Evolutionary conservation across 2,888 invertebrate species (phyloP).

Genomic region (Taenaris catops): DNA sequence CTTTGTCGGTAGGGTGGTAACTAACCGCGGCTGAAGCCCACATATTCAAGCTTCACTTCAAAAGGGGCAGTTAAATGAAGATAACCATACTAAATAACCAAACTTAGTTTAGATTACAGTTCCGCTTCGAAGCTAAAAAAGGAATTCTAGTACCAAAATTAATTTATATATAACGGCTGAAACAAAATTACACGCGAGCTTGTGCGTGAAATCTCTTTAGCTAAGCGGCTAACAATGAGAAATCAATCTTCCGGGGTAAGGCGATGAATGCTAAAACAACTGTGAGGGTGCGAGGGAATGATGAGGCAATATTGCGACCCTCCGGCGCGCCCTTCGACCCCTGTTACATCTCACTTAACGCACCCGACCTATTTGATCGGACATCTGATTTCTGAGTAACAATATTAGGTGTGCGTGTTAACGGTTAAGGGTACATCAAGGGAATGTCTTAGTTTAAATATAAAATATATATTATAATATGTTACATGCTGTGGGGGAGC

Average conservation of each 20-base stretch:
- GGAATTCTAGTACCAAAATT: too few relatives aligned
- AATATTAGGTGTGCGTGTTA: constrained; percentile 40
- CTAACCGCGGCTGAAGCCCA: too few relatives aligned
- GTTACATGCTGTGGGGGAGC: too few relatives aligned
- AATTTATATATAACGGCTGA: too few relatives aligned
- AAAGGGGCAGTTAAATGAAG: too few relatives aligned
- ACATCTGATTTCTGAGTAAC: constrained; percentile 55
- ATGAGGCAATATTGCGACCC: constrained; percentile 76
- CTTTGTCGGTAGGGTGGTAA: too few relatives aligned
- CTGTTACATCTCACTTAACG: constrained; percentile 71
- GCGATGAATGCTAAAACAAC: constrained; percentile 77
- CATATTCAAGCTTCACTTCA: too few relatives aligned
- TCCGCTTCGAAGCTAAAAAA: too few relatives aligned
- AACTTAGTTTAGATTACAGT: too few relatives aligned
- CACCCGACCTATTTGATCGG: constrained; percentile 55
- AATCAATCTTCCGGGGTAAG: constrained; percentile 57
- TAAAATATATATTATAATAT: too few relatives aligned
- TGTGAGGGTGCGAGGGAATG: constrained; percentile 74
- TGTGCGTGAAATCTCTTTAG: constrained; percentile 38
- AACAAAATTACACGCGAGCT: constrained; percentile 18
- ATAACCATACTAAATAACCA: too few relatives aligned
- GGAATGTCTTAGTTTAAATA: too few relatives aligned
- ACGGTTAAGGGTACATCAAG: constrained; percentile 8
- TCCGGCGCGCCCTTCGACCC: constrained; percentile 53
- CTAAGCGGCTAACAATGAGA: constrained; percentile 51